A percentile compares a stretch with the other conserved stretches of the same genome.
phyloP scores from a whole-genome alignment of 2,888 invertebrate species.

The Chrysolina americana region DNA sequence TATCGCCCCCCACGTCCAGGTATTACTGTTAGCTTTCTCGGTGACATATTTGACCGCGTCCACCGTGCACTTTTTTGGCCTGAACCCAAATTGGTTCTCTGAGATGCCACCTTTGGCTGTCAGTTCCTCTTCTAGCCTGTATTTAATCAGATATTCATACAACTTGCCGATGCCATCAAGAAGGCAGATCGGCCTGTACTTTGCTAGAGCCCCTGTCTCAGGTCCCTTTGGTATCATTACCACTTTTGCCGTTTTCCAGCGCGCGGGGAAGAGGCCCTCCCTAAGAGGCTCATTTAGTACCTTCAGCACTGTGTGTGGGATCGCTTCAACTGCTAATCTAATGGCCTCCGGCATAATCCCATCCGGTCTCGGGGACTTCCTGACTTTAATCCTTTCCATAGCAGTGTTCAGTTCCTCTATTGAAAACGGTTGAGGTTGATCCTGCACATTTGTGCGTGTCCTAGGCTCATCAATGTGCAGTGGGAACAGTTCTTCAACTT shows the following conservation, averaged over 20 bases:
- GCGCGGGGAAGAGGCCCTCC: not conserved
- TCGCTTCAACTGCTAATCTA: not conserved
- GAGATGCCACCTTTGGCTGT: conserved; percentile 17
- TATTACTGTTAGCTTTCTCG: not conserved
- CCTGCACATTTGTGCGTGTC: not conserved
- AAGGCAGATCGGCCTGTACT: too few relatives aligned
- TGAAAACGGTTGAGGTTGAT: not conserved
- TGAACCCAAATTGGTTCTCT: conserved; percentile 42
- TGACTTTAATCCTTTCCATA: conserved; percentile 24
- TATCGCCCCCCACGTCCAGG: not conserved
- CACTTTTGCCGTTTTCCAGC: conserved; percentile 28
- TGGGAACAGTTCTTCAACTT: conserved; percentile 24
- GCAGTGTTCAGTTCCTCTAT: conserved; percentile 20
- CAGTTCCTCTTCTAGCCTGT: conserved; percentile 32
- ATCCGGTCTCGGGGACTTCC: conserved; percentile 19
- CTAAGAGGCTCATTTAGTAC: conserved; percentile 11
- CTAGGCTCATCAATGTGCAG: conserved; percentile 10
- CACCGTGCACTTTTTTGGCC: conserved; percentile 29
- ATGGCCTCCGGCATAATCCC: not conserved
- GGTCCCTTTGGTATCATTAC: not conserved
- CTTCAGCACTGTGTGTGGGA: not conserved
- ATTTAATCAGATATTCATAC: conserved; percentile 31
- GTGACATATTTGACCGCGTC: conserved; percentile 26
- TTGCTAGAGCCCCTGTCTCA: too few relatives aligned
- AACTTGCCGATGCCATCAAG: conserved; percentile 37